Conservation (phyloP, 2,888 invertebrate genomes). For the Flexamia atlantica region DNA sequence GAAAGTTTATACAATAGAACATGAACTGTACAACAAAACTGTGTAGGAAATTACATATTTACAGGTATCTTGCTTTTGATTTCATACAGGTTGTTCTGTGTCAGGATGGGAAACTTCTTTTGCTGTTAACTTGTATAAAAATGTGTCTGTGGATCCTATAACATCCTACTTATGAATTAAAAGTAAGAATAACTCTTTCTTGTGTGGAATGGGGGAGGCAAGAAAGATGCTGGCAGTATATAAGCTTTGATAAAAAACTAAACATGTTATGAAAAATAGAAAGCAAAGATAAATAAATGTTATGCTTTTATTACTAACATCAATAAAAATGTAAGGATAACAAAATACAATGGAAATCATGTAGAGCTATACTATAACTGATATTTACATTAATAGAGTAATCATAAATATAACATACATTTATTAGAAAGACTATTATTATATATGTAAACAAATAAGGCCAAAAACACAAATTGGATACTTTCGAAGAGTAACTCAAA, state of each 20-base stretch:
- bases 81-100: conserved; percentile 5
- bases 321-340: conserved; percentile 50
- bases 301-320: conserved; percentile 39
- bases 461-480: conserved; percentile 25
- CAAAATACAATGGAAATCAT: conserved; percentile 34
- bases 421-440: conserved; percentile 45
- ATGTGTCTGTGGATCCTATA: neutral
- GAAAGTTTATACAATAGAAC: conserved; percentile 30
- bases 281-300: conserved; percentile 44
- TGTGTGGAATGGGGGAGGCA: conserved; percentile 40
- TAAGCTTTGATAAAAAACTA: conserved; percentile 11
- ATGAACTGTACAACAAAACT: conserved; percentile 39
- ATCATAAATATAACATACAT: conserved; percentile 15
- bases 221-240: conserved; percentile 48
- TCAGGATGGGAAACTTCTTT: neutral
- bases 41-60: conserved; percentile 53
- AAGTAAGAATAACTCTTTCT: conserved; percentile 24
- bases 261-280: neutral
- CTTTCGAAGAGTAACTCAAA: neutral
- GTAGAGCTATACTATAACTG: conserved; percentile 6
- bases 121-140: neutral
- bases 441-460: conserved; percentile 38
- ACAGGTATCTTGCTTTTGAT: conserved; percentile 39
- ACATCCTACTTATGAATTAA: neutral
- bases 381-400: conserved; percentile 40